Evolutionary conservation across 2,888 invertebrate genomes (phyloP), one percentile per base, ranked within the genome.

Genomic region (Biston stratarius): DNA sequence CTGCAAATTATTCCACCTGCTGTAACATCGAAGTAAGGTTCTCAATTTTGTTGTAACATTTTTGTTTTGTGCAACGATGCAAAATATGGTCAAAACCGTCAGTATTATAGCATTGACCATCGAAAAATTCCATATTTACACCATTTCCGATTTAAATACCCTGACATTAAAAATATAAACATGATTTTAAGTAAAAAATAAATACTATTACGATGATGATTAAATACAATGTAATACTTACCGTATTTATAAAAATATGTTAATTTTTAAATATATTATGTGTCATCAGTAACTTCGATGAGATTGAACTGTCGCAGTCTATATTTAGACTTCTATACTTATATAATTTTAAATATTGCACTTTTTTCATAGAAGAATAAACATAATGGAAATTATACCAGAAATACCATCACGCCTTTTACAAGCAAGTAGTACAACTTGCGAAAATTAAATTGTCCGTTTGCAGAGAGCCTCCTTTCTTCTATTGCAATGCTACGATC

Each of bases 171-270:
- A 73, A 78, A 81, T 82, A 82, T 81, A 81, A 80, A 72, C 78
- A 79, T 83, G 81, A 83, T 81, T 81, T 77, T 77, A 53, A 79
- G 77, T 76, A 76, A 80, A 79, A 81, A 80, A 81, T 77, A 78
- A 74, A 74, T 76, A 75, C 78, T 73, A 72, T 72, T 71, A 72
- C 62, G 60, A 78, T 76, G 79, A 80, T 71, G 78, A 81, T 82
- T 80, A 84, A 83, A 83, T 83, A 87, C 80, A 76, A 55, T 77
- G 64, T 83, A 84, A 85, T 84, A 87, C 82, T 87, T 84, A 87
- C 82, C 87, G 86, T 88, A 88, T 88, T 88, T 88, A 88, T 87
- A 88, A 88, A 88, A 88, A 88, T 88, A 88, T 86, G 76, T 80
- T 74, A 75, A 38, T 74, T 69, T 74, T 69, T 80, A 68, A 69